Base-by-base conservation (phyloP, 2,113 vertebrate genomes). In the Mus musculus region DNA sequence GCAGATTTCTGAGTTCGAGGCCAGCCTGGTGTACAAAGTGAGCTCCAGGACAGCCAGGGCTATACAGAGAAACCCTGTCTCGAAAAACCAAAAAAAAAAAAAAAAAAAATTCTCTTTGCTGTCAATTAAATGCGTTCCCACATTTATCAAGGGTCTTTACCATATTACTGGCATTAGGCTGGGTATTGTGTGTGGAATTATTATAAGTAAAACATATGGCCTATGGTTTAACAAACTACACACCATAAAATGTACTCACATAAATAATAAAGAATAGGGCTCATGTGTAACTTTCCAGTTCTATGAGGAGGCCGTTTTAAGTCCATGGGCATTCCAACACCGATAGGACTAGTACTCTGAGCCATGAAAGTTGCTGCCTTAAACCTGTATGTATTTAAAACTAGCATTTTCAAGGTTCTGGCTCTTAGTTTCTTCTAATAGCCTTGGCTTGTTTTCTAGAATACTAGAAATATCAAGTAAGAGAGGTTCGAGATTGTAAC, bases 61-160 rank as follows among this genome's bases (percentile, higher is more conserved):
- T 42, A 42, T 42, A 42, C 42, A 42, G 42, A 42, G 42, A 42
- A 42, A 42, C 42, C 42, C 42, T 42, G 42, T 42, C 42, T 42
- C 3, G 42, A 42, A 42, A 42, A 42, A 42, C 42, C 42, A 42
- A 42, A 42, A 42, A 42, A 42, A 42, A 42, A 42, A 42, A 42
- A 42, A 42, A 20, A 86, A 91, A 84, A 42, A 52, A 0, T 22
- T 94, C 5, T 91, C 33, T 96, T 95, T 88, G 14, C 52, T 93
- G 39, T 30, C 56, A 95, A 84, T 76, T n/a, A 85, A 39, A 13
- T 56, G 39, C 7, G 3, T 36, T 52, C 28, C 16, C 26, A 91
- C 67, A 91, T 69, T 94, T 97, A 71, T 24, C 24, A 97, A 91
- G 30, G 72, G 63, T 3, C 7, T 94, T 95, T 95, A 80, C 84